Conservation (phyloP, 64 coral and sea anemone species). For the Trachythela sp. region DNA sequence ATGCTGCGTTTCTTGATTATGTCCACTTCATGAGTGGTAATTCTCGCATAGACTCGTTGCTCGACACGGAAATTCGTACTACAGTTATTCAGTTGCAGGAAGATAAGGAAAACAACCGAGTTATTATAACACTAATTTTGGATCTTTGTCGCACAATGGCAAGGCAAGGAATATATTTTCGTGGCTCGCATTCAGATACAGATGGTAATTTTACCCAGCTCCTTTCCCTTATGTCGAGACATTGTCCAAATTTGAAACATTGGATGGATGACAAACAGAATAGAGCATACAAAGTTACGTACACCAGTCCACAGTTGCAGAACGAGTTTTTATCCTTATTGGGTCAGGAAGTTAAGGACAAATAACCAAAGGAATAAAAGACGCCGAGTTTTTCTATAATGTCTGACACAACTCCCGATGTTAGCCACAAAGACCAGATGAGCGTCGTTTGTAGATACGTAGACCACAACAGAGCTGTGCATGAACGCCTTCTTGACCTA, state of each 20-base stretch:
- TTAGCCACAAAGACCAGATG: constrained; percentile 14
- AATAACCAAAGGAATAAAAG: background rate
- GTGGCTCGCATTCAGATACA: background rate
- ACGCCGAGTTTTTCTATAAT: background rate
- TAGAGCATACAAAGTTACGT: background rate
- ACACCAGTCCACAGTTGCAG: background rate
- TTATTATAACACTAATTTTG: background rate
- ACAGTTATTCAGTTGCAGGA: background rate
- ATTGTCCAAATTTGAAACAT: background rate
- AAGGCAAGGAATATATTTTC: background rate
- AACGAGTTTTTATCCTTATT: background rate
- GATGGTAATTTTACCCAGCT: background rate
- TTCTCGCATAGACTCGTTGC: too few species aligned
- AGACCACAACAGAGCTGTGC: background rate
- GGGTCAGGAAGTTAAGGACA: background rate
- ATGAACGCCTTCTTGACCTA: constrained; percentile 25
- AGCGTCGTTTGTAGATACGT: too few species aligned
- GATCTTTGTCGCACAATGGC: too few species aligned
- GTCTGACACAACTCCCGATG: background rate
- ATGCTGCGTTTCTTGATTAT: too few species aligned
- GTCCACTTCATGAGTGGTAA: too few species aligned
- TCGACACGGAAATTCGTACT: background rate
- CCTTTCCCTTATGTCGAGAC: background rate
- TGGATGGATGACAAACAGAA: background rate
- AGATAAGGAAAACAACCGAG: background rate